Conservation (phyloP, 1,140 invertebrate genomes). For the Charaxes varanes region DNA sequence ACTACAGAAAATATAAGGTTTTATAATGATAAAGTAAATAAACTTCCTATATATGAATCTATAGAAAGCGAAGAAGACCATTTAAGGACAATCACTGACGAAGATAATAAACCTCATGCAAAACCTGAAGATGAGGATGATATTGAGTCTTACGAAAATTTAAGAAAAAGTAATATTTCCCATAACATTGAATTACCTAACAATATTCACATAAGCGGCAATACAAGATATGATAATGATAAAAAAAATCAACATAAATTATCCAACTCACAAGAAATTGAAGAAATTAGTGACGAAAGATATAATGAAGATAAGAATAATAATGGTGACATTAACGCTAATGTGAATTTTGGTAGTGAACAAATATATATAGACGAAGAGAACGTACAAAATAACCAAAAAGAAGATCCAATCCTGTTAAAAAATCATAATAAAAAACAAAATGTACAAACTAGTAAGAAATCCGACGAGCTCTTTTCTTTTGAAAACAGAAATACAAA, state of each 20-base stretch:
- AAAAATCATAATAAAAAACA: no score
- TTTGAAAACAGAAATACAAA: no score
- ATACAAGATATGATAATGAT: slow-evolving; percentile 1
- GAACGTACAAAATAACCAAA: no score
- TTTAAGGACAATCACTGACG: not conserved
- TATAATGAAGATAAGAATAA: slow-evolving; percentile 1
- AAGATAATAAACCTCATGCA: no score
- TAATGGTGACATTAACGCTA: not conserved
- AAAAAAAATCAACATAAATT: slow-evolving; percentile 1
- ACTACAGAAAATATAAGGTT: not conserved
- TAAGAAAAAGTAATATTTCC: not conserved
- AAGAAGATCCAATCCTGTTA: no score
- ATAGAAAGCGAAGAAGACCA: slow-evolving; percentile 2
- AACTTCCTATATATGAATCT: not conserved
- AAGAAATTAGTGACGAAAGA: slow-evolving; percentile 11
- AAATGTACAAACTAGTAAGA: no score
- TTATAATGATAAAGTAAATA: not conserved
- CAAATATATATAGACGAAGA: no score
- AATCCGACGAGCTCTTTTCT: no score
- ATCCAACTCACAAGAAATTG: not conserved
- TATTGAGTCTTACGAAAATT: not conserved
- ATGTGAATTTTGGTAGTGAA: not conserved
- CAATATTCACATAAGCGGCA: not conserved
- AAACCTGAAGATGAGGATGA: not conserved
- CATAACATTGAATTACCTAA: not conserved